Percentiles rank a stretch among this genome's conserved stretches.
phyloP scores from a whole-genome alignment of 2,797 vertebrate genomes.

The Sternarchorhynchus goeldii region DNA sequence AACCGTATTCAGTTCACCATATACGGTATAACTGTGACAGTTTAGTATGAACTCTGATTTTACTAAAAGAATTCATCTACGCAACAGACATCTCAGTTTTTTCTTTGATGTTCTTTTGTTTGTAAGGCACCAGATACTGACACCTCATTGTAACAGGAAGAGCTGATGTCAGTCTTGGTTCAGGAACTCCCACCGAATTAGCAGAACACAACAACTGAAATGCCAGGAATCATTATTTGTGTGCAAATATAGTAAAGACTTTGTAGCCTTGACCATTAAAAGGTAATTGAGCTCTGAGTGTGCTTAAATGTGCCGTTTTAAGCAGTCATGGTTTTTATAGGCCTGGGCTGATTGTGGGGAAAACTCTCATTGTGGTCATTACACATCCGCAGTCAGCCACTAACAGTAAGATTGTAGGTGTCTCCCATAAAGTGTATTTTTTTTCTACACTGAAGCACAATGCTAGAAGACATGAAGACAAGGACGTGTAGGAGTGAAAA shows the following conservation, averaged over 20 bases:
- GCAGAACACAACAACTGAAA: constrained; percentile 57
- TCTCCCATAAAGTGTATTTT: background rate
- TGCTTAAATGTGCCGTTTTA: constrained; percentile 44
- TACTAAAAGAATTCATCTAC: background rate
- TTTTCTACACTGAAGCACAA: background rate
- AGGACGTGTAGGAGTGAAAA: background rate
- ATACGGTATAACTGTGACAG: too few relatives aligned
- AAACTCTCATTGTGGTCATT: background rate
- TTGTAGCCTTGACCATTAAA: constrained; percentile 60
- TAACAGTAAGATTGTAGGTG: background rate
- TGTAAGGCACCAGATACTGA: background rate
- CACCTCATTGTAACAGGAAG: background rate
- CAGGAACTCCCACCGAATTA: constrained; percentile 56
- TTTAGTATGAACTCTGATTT: background rate
- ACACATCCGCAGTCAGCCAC: background rate
- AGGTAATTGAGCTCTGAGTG: constrained; percentile 59
- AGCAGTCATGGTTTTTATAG: background rate
- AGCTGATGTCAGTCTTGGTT: constrained; percentile 57
- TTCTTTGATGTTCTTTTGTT: background rate
- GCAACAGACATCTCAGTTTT: background rate
- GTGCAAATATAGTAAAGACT: constrained; percentile 61
- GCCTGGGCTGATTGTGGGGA: constrained; percentile 2
- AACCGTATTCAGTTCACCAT: background rate
- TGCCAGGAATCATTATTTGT: constrained; percentile 57
- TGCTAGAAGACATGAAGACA: background rate